phyloP scores from a whole-genome alignment of 2,888 invertebrate genomes.

The Cheilosia urbana region DNA sequence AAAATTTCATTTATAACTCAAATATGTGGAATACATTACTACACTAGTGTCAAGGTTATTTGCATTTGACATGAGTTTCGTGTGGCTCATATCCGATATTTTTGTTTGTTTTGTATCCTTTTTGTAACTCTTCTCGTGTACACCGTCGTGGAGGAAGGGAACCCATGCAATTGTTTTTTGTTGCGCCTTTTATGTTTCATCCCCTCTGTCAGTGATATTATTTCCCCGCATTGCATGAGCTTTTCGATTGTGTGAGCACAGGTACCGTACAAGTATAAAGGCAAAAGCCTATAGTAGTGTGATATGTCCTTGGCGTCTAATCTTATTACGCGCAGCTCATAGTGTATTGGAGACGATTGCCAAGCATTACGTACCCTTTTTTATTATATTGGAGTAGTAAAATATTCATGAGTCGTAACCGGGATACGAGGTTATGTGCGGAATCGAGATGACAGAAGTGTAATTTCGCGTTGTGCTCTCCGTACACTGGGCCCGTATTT shows the following conservation, averaged over 20 bases:
- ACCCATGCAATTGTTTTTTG: conserved; percentile 5
- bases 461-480: conserved; percentile 6
- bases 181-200: not conserved
- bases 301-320: conserved; percentile 38
- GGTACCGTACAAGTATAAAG: not conserved
- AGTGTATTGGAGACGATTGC: conserved; percentile 12
- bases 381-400: conserved; percentile 34
- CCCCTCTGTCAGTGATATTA: not conserved
- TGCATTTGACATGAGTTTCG: conserved; percentile 33
- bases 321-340: conserved; percentile 24
- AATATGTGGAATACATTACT: not conserved
- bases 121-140: not conserved
- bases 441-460: conserved; percentile 31
- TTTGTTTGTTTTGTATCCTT: not conserved
- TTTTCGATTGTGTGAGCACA: conserved; percentile 10
- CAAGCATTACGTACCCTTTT: conserved; percentile 11
- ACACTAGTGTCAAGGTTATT: conserved; percentile 40
- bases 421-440: conserved; percentile 6
- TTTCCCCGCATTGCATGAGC: conserved; percentile 24
- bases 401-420: conserved; percentile 44
- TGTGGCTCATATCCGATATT: not conserved
- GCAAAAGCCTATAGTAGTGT: not conserved
- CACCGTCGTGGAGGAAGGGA: not conserved
- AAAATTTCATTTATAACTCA: conserved; percentile 5
- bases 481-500: too few relatives aligned